Base-by-base conservation (phyloP, 1,140 invertebrate genomes). In the Magallana ariakensis region DNA sequence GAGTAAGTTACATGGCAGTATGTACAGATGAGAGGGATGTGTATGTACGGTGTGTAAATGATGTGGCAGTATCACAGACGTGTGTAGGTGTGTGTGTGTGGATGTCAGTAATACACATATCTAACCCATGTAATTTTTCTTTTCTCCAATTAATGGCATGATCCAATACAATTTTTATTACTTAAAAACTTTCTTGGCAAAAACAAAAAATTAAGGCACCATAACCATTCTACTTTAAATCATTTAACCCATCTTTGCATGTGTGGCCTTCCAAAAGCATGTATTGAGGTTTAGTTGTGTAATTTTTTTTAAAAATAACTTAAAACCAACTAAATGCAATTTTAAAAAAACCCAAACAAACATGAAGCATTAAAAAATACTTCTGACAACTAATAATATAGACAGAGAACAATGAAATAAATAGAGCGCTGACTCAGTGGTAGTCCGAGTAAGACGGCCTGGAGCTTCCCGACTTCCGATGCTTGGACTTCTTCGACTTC, bases 401-500 rank as follows among this genome's bases (percentile, higher is more conserved):
- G 33, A 46, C 33, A 13, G 13, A 70, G 22, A 70, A 11, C 9
- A 70, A 70, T 70, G 33, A 70, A 70, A 70, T 70, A 70, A 70
- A 70, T 70, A 70, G 15, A 3, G 15, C 19, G 8, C 4, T 8
- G 7, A 70, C 19, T 84, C 57, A 60, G 9, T 33, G 55, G 10
- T 57, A 60, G 57, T 84, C 83, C 4, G 83, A 84, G 15, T 84
- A 84, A 46, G 33, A 46, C 0, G 83, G 15, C 56, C 58, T 56
- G 7, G 55, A 60, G 13, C 13, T 19, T 16, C 58, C 58, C 10
- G 33, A 57, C 22, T 84, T 84, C 13, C 58, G 58, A 46, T 84
- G 55, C 19, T 60, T 84, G 26, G 55, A 60, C 58, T 84, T 84
- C 33, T 62, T 84, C 22, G 83, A 84, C 46, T 84, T 84, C 26